A percentile compares a stretch with the other conserved stretches of the same genome.
Conservation (phyloP, 2,888 invertebrate genomes). For the Lydus trimaculatus region DNA sequence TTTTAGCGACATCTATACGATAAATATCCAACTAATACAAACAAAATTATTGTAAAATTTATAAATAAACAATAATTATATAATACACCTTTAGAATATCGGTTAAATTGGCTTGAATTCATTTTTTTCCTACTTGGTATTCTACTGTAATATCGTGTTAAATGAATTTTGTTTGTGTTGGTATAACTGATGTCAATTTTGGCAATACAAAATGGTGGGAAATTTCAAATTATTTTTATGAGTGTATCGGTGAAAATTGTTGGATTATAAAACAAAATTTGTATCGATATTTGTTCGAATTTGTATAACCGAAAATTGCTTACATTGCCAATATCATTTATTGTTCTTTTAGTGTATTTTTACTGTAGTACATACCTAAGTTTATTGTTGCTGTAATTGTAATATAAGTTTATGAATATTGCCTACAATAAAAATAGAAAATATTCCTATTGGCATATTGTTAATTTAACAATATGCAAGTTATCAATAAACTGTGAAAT, state of each 20-base stretch:
- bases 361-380: background rate
- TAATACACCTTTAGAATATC: background rate
- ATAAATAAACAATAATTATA: background rate
- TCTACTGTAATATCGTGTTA: background rate
- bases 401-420: background rate
- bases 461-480: too few relatives aligned
- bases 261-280: too few relatives aligned
- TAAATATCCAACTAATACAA: background rate
- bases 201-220: too few relatives aligned
- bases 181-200: too few relatives aligned
- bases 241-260: too few relatives aligned
- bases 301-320: background rate
- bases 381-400: background rate
- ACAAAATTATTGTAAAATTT: background rate
- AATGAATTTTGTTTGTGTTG: too few relatives aligned
- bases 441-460: background rate
- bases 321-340: too few relatives aligned
- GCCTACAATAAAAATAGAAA: background rate
- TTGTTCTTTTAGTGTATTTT: too few relatives aligned
- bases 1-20: slow-evolving; percentile 7
- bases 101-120: background rate
- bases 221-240: too few relatives aligned
- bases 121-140: too few relatives aligned
- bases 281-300: background rate
- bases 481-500: too few relatives aligned